Conservation (phyloP, 1,140 invertebrate genomes). For the Drosophila nannoptera region DNA sequence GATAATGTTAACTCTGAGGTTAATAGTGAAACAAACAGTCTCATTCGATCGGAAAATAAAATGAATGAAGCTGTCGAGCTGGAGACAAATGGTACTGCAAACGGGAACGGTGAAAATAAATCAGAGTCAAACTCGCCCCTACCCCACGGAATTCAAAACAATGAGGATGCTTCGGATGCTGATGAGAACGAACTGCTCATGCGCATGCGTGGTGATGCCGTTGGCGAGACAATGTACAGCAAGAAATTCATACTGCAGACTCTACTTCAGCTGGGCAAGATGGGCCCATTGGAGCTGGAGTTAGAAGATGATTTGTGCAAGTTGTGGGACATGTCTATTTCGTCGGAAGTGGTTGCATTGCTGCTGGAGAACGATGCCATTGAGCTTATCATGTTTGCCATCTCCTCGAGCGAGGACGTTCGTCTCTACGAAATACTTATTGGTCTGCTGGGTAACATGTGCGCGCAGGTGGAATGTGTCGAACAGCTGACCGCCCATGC, state of each 20-base stretch:
- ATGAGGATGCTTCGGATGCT: slow-evolving; percentile 37
- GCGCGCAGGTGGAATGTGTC: slow-evolving; percentile 68
- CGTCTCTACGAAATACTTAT: slow-evolving; percentile 86
- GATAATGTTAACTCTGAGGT: slow-evolving; percentile 17
- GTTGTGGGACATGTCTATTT: slow-evolving; percentile 88
- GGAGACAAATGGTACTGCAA: slow-evolving; percentile 3
- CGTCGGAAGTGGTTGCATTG: slow-evolving; percentile 85
- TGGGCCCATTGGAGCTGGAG: slow-evolving; percentile 74
- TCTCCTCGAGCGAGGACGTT: slow-evolving; percentile 80
- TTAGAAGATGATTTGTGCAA: slow-evolving; percentile 86
- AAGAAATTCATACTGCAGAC: slow-evolving; percentile 85
- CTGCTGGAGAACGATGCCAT: slow-evolving; percentile 84
- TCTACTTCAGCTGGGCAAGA: slow-evolving; percentile 80
- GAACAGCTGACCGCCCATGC: slow-evolving; percentile 80
- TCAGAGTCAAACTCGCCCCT: slow-evolving; percentile 42
- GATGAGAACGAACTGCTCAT: slow-evolving; percentile 63
- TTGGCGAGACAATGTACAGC: slow-evolving; percentile 88
- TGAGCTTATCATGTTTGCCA: slow-evolving; percentile 80
- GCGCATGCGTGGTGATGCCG: slow-evolving; percentile 84
- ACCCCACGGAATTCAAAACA: slow-evolving; percentile 32
- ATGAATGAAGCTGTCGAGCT: not conserved
- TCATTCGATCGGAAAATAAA: slow-evolving; percentile 17
- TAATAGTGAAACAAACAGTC: slow-evolving; percentile 16
- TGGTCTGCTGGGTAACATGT: slow-evolving; percentile 87
- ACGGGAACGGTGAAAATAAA: slow-evolving; percentile 16